phyloP scores from a whole-genome alignment of 2,113 vertebrate species.

The Toxotes chatareus region DNA sequence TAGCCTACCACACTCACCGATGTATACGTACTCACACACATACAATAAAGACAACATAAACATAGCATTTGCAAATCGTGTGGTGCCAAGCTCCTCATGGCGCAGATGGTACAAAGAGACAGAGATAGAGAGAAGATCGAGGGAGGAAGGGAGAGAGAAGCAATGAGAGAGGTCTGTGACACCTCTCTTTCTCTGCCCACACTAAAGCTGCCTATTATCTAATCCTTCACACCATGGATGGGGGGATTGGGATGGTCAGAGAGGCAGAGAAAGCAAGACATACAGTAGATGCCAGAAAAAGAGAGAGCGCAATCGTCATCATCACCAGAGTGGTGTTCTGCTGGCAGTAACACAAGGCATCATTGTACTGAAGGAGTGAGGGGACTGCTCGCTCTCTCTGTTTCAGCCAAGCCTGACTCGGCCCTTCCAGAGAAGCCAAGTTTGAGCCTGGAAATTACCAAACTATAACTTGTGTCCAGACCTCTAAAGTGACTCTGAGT shows the following conservation, averaged over 20 bases:
- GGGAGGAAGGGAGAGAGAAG: conserved; percentile 48
- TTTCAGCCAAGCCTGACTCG: conserved; percentile 49
- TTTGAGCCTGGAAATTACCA: conserved; percentile 40
- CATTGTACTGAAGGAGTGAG: conserved; percentile 71
- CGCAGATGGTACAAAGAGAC: conserved; percentile 77
- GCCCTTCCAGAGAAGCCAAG: not conserved
- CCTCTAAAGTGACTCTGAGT: conserved; percentile 19
- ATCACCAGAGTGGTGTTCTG: conserved; percentile 49
- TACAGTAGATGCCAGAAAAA: conserved; percentile 65
- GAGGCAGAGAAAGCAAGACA: conserved; percentile 65
- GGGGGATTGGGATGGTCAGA: conserved; percentile 57
- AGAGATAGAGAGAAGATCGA: conserved; percentile 34
- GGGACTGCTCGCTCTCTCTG: conserved; percentile 40
- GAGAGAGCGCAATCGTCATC: conserved; percentile 52
- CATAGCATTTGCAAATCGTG: conserved; percentile 51
- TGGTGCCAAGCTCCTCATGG: conserved; percentile 78
- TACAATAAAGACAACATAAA: conserved; percentile 43
- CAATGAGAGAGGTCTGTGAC: conserved; percentile 78
- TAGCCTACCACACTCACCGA: not conserved
- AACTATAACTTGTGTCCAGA: conserved; percentile 18
- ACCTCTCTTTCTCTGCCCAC: conserved; percentile 81
- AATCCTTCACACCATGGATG: conserved; percentile 71
- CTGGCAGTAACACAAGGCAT: conserved; percentile 66
- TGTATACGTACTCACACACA: not conserved
- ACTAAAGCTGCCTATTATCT: conserved; percentile 84